These are phyloP conservation scores for Aromia moschata DNA, from an alignment of 2,888 invertebrate genomes.

Conservation along the genomic window DNA sequence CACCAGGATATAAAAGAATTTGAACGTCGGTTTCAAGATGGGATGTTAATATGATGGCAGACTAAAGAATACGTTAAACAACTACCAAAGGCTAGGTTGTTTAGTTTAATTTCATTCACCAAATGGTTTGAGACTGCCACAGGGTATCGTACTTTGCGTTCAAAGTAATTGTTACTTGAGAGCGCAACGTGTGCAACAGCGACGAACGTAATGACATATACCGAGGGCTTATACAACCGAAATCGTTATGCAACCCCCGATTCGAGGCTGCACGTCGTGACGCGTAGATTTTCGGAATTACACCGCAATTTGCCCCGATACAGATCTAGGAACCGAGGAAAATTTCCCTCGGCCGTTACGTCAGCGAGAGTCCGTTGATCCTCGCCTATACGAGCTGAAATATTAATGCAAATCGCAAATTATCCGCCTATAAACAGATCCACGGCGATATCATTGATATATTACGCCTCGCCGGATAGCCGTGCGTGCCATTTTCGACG, in stretches of 20 bases:
- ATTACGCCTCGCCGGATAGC: constrained; percentile 28
- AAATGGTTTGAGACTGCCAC: too few species aligned
- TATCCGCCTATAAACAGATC: constrained; percentile 35
- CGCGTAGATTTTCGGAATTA: constrained; percentile 29
- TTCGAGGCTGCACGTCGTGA: constrained; percentile 27
- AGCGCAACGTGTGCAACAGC: too few species aligned
- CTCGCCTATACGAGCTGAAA: constrained; percentile 31
- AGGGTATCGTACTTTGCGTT: too few species aligned
- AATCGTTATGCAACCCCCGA: constrained; percentile 29
- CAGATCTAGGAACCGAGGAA: constrained; percentile 39
- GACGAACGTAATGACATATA: too few species aligned
- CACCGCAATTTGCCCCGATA: constrained; percentile 37
- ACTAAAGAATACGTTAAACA: too few species aligned
- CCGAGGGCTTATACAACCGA: constrained; percentile 19
- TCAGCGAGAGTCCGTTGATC: constrained; percentile 34
- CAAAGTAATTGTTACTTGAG: too few species aligned
- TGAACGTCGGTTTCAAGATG: too few species aligned
- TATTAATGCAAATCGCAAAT: constrained; percentile 39
- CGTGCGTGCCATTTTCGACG: constrained; percentile 29
- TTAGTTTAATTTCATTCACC: too few species aligned
- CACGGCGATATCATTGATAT: constrained; percentile 34
- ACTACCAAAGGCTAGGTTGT: too few species aligned
- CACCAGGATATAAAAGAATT: too few species aligned
- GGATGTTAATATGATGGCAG: too few species aligned
- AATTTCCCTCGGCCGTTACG: constrained; percentile 35